Evolutionary conservation across 1,140 invertebrate genomes (phyloP).

Genomic region (Danaus plexippus): DNA sequence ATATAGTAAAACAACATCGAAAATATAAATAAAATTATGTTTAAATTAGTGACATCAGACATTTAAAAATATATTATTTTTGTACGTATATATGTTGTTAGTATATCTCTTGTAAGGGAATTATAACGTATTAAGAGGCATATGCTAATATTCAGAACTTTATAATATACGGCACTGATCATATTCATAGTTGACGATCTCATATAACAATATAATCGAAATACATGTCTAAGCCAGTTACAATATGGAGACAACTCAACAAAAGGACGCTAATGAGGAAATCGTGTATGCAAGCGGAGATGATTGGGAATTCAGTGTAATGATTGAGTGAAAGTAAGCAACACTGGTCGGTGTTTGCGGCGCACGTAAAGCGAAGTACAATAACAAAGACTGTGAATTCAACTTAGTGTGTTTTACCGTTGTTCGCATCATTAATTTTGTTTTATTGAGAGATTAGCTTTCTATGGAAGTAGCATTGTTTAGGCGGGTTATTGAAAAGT

Average conservation of each 20-base stretch:
- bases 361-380: constrained; percentile 3
- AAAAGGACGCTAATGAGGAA: constrained; percentile 60
- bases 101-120: too few relatives aligned
- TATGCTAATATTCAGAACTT: too few relatives aligned
- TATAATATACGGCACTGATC: too few relatives aligned
- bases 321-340: constrained; percentile 56
- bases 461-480: constrained; percentile 24
- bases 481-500: constrained; percentile 26
- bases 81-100: too few relatives aligned
- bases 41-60: too few relatives aligned
- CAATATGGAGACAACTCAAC: constrained; percentile 28
- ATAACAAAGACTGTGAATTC: constrained; percentile 7
- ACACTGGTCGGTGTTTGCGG: constrained; percentile 2
- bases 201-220: too few relatives aligned
- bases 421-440: constrained; percentile 30
- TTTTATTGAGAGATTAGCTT: constrained; percentile 23
- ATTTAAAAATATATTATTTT: too few relatives aligned
- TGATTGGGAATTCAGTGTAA: constrained; percentile 36
- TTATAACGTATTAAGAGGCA: too few relatives aligned
- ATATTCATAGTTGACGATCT: too few relatives aligned
- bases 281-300: constrained; percentile 41
- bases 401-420: constrained; percentile 17
- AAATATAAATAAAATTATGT: too few relatives aligned
- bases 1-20: too few relatives aligned
- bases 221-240: constrained; percentile 5